phyloP scores from a whole-genome alignment of 2,888 invertebrate species.

The Hypercompe scribonia region DNA sequence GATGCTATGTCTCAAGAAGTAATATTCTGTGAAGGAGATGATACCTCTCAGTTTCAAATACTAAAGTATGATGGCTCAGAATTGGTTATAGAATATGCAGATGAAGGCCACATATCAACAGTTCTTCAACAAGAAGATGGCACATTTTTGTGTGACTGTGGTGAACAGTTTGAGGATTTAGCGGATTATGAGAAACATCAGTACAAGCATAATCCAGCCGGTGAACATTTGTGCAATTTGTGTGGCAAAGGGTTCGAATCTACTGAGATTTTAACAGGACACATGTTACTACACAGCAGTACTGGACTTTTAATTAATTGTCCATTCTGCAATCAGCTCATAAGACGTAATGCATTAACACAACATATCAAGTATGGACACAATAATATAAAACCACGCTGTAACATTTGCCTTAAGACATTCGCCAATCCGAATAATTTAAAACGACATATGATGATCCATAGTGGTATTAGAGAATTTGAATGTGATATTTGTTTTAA shows the following conservation, averaged over 20 bases:
- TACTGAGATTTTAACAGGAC: constrained; percentile 77
- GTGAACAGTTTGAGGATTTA: constrained; percentile 76
- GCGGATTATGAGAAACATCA: constrained; percentile 79
- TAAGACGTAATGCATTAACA: constrained; percentile 75
- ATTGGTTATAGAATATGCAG: constrained; percentile 80
- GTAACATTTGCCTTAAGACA: constrained; percentile 76
- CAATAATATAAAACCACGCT: constrained; percentile 77
- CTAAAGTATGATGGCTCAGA: constrained; percentile 81
- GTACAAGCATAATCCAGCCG: constrained; percentile 73
- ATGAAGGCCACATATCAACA: constrained; percentile 76
- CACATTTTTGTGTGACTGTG: constrained; percentile 79
- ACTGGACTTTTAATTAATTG: constrained; percentile 70
- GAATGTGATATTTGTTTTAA: constrained; percentile 82
- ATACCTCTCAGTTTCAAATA: constrained; percentile 77
- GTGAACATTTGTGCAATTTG: constrained; percentile 75
- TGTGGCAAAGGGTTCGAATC: constrained; percentile 83
- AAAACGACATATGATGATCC: constrained; percentile 84
- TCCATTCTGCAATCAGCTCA: constrained; percentile 76
- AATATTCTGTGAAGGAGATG: constrained; percentile 80
- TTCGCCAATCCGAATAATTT: constrained; percentile 83
- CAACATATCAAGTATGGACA: constrained; percentile 83
- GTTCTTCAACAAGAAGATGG: constrained; percentile 79
- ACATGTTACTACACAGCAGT: constrained; percentile 77
- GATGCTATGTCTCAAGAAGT: constrained; percentile 74
- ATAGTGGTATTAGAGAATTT: constrained; percentile 77